Percentiles rank a stretch among this genome's conserved stretches.
Conservation (phyloP, 1,140 invertebrate genomes). For the Mylabris phalerata region DNA sequence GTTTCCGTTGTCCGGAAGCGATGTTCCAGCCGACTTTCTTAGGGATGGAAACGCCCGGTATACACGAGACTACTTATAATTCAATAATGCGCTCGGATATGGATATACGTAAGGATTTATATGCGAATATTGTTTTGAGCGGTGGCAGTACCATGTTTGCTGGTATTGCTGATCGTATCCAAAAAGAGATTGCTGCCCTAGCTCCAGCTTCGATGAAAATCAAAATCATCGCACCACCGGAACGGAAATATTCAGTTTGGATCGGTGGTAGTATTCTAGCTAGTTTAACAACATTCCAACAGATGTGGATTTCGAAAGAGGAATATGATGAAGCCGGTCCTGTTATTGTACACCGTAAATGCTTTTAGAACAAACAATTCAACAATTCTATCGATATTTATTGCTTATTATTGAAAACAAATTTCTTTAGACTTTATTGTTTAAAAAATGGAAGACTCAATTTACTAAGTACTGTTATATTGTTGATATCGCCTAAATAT, state of each 20-base stretch:
- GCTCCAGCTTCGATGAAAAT: slow-evolving; percentile 81
- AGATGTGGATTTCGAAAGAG: slow-evolving; percentile 88
- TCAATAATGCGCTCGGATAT: slow-evolving; percentile 94
- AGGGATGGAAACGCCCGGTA: slow-evolving; percentile 86
- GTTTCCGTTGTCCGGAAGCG: slow-evolving; percentile 91
- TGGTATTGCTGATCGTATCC: slow-evolving; percentile 70
- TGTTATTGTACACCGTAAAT: slow-evolving; percentile 88
- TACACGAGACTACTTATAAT: slow-evolving; percentile 90
- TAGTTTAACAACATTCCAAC: slow-evolving; percentile 75
- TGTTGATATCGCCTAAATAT: too few species aligned
- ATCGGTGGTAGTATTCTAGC: slow-evolving; percentile 83
- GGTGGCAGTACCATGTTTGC: slow-evolving; percentile 75
- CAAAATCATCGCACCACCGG: slow-evolving; percentile 90
- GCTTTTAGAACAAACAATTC: slow-evolving; percentile 63
- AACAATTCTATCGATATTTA: too few species aligned
- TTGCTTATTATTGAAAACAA: too few species aligned
- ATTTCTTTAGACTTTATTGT: neutral
- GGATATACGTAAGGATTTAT: slow-evolving; percentile 84
- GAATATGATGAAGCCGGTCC: slow-evolving; percentile 91
- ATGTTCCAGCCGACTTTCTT: slow-evolving; percentile 88
- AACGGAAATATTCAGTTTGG: slow-evolving; percentile 90
- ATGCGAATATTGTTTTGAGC: slow-evolving; percentile 85
- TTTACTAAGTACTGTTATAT: neutral
- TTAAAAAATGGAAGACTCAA: neutral
- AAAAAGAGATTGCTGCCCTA: slow-evolving; percentile 74